A percentile compares a stretch with the other conserved stretches of the same genome.
These are phyloP conservation scores for Homarus americanus DNA, from an alignment of 1,140 invertebrate genomes.

Conservation along the genomic window DNA sequence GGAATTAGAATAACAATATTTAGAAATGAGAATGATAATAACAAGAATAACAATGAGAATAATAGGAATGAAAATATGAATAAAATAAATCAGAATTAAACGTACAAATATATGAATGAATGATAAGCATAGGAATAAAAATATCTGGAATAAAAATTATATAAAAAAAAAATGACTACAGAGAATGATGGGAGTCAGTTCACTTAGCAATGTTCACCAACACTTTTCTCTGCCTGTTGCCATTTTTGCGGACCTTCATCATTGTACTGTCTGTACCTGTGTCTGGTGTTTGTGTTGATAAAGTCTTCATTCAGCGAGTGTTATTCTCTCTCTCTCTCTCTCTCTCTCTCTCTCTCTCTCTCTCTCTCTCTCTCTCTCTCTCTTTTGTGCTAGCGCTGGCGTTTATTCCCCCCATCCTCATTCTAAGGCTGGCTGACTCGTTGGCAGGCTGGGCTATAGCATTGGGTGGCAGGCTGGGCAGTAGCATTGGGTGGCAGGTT, in stretches of 20 bases:
- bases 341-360: too few species aligned
- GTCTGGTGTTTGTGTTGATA: too few species aligned
- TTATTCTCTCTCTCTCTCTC: background rate
- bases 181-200: background rate
- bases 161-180: background rate
- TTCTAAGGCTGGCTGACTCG: background rate
- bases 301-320: too few species aligned
- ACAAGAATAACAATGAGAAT: slow-evolving; percentile 3
- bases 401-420: too few species aligned
- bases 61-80: background rate
- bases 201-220: background rate
- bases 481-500: too few species aligned
- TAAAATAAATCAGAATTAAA: background rate
- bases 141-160: background rate
- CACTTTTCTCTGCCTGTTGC: background rate
- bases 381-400: background rate
- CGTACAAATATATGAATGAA: background rate
- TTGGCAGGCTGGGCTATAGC: too few species aligned
- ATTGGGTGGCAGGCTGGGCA: too few species aligned
- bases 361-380: background rate
- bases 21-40: background rate
- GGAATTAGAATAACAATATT: slow-evolving; percentile 75
- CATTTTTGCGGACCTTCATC: background rate
- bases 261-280: background rate
- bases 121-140: slow-evolving; percentile 5